Evolutionary conservation across 2,888 invertebrate genomes (phyloP), one percentile per base, ranked within the genome.

Genomic region (Drosophila putrida): DNA sequence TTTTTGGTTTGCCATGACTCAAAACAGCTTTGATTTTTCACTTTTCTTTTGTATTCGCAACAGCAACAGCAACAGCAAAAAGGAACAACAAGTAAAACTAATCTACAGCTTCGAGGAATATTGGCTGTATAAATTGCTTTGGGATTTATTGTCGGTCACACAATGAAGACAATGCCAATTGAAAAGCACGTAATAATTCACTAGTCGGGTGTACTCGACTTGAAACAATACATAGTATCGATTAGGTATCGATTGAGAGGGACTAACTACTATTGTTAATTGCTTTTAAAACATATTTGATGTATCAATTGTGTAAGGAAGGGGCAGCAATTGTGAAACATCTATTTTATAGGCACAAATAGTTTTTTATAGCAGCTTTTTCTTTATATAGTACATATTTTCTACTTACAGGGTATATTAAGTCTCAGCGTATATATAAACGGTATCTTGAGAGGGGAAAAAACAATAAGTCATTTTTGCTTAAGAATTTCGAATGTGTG

Each of bases 21-120:
- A 73, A 72, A 78, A 68, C 71, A 71, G 79, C 82, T 80, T 82
- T 82, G 82, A 82, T 80, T 80, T 80, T 80, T 66, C 77, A 67
- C 78, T 80, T 80, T 78, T 77, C 65, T 64, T 76, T 74, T 74
- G 47, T 67, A 65, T 63, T 66, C 63, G 11, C 51, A 60, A 20
- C 54, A 61, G 43, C 15, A 54, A 2, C 39, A 44, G 10, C 33
- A 46, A 13, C 49, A 38, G 25, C 33, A 62, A 20, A 20, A 54
- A 33, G 11, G 27, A 35, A 57, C 53, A 60, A 61, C 58, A 63
- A 54, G 55, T 36, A 61, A 67, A 80, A 78, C 75, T 80, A 78
- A 80, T 81, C 81, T 73, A 59, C 59, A 78, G 79, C 73, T 68
- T 66, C 66, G 60, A 47, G 51, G 50, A 65, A 71, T 78, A 80